Evolutionary conservation across 2,797 vertebrate genomes (phyloP).

Genomic region (Aselliscus stoliczkanus): DNA sequence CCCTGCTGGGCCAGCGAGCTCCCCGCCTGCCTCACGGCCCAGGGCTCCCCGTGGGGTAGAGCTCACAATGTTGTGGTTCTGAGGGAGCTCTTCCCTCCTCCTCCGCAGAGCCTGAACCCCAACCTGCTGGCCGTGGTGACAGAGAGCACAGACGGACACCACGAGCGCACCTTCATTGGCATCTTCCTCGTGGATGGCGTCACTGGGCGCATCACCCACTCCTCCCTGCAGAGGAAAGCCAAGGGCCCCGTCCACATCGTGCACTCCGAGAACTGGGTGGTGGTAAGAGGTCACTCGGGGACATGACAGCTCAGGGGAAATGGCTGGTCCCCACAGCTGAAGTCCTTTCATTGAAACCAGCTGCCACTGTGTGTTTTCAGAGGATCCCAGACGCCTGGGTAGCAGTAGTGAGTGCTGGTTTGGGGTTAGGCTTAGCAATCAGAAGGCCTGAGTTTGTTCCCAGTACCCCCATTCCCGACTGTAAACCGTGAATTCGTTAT

Average conservation of each 20-base stretch:
- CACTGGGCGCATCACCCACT: slow-evolving; percentile 95
- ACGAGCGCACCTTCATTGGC: slow-evolving; percentile 93
- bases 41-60: background rate
- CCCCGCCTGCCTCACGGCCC: background rate
- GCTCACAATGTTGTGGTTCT: fast-evolving
- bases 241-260: slow-evolving; percentile 94
- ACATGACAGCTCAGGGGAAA: fast-evolving
- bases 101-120: slow-evolving; percentile 93
- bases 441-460: background rate
- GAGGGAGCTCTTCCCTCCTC: background rate
- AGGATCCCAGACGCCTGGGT: background rate
- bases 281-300: slow-evolving; percentile 85
- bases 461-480: background rate
- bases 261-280: slow-evolving; percentile 99
- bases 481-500: background rate
- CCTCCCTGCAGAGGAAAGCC: slow-evolving; percentile 94
- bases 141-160: slow-evolving; percentile 92
- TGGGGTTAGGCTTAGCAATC: background rate
- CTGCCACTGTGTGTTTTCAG: background rate
- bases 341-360: background rate
- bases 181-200: slow-evolving; percentile 94
- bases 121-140: slow-evolving; percentile 96
- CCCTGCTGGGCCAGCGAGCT: background rate
- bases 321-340: background rate
- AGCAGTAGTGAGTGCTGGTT: background rate